Evolutionary conservation across 2,888 invertebrate species (phyloP).

Genomic region (Tuta absoluta): DNA sequence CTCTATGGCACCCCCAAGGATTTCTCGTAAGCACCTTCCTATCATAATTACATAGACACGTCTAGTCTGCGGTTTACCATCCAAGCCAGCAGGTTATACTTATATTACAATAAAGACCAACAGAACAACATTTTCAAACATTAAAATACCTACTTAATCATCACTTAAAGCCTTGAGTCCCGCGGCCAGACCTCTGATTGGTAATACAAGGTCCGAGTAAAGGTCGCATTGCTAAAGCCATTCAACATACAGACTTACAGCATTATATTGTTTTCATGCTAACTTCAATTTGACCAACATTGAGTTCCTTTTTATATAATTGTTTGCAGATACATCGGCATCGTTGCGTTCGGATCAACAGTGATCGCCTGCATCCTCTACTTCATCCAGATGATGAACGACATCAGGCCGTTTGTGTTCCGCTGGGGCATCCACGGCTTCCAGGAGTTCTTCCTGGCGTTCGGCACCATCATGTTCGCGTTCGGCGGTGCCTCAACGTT

Average conservation of each 20-base stretch:
- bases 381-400: conserved; percentile 82
- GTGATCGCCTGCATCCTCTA: conserved; percentile 83
- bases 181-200: too few relatives aligned
- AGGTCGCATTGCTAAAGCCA: too few relatives aligned
- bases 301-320: neutral
- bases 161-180: too few relatives aligned
- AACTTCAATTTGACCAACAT: too few relatives aligned
- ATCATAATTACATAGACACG: neutral
- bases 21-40: conserved; percentile 83
- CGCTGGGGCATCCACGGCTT: conserved; percentile 80
- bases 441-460: conserved; percentile 84
- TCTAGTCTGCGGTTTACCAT: too few relatives aligned
- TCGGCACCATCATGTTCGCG: conserved; percentile 86
- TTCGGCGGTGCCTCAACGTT: conserved; percentile 88
- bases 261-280: too few relatives aligned
- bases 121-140: too few relatives aligned
- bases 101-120: too few relatives aligned
- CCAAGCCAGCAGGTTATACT: too few relatives aligned
- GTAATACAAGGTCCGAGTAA: too few relatives aligned
- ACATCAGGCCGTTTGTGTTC: conserved; percentile 68
- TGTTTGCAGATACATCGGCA: conserved; percentile 81
- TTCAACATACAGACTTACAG: too few relatives aligned
- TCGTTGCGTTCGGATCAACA: conserved; percentile 83
- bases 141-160: too few relatives aligned
- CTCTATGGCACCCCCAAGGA: conserved; percentile 87